Base-by-base conservation (phyloP, 2,888 invertebrate genomes). In the Myopa tessellatipennis region DNA sequence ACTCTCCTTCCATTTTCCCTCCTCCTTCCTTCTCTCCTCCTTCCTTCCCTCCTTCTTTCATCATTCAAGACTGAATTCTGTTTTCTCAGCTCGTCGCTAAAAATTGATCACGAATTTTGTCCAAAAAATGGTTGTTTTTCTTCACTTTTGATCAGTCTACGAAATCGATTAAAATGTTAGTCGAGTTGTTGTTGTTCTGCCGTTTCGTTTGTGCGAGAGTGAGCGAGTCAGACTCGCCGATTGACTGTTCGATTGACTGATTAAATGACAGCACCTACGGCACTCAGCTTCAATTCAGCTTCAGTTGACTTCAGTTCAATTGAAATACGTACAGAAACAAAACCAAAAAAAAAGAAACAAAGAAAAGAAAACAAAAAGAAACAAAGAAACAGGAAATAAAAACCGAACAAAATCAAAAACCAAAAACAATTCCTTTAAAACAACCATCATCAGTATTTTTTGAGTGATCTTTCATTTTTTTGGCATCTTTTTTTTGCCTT, bases 261-360 rank as follows among this genome's bases (percentile, higher is more conserved):
- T 61, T 45, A 45, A 45, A 45, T 45, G 45, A 45, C 45, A 45
- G 45, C 45, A 45, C 45, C 45, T 3, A 45, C 45, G 45, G 45
- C 45, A 45, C 45, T 45, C 45, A 10, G 45, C 45, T 45, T 45
- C 45, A 45, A 6, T 45, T 6, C 45, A 45, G 7, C 10, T 18
- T 7, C n/a, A 58, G 16, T 16, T 16, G 18, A 61, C 5, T 61
- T 61, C 14, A 61, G 34, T 61, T 61, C 61, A 61, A 61, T 61
- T 18, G 61, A 61, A 58, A 4, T 18, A 36, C 38, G 36, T 7
- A 26, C 26, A 10, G 63, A 5, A 10, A 6, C 38, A 34, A 70
- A n/a, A 73, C 26, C 45, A 73, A 73, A 61, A 45, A 61, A 45
- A 61, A 45, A 76, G 70, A 71, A 50, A 10, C 70, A 45, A 76